phyloP scores from a whole-genome alignment of 2,797 vertebrate species.

The Valencia hispanica region DNA sequence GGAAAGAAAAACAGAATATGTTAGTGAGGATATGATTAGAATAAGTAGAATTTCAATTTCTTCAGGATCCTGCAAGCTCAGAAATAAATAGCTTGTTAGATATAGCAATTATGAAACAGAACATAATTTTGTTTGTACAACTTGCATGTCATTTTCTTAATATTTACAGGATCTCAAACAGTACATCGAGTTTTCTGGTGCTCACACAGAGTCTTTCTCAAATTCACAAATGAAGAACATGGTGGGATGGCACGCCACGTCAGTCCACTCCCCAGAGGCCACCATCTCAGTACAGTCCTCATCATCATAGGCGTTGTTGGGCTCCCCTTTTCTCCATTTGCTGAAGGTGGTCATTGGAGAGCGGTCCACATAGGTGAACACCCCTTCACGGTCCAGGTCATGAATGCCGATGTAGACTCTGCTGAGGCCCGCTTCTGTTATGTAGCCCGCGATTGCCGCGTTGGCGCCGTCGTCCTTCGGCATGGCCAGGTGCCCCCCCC shows the following conservation, averaged over 20 bases:
- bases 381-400: constrained; percentile 91
- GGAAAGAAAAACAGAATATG: constrained; percentile 24
- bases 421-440: constrained; percentile 89
- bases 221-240: constrained; percentile 99
- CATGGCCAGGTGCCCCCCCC: constrained; percentile 95
- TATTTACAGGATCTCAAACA: constrained; percentile 44
- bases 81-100: constrained; percentile 53
- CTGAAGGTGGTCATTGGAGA: constrained; percentile 95
- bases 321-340: constrained; percentile 93
- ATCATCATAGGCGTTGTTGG: constrained; percentile 93
- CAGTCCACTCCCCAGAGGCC: constrained; percentile 94
- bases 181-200: background rate
- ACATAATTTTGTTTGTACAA: constrained; percentile 34
- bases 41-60: constrained; percentile 7
- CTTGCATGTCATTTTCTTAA: constrained; percentile 31
- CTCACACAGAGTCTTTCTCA: constrained; percentile 88
- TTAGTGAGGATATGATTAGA: constrained; percentile 19
- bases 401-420: constrained; percentile 95
- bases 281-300: constrained; percentile 98
- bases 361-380: constrained; percentile 90
- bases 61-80: constrained; percentile 6
- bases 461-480: constrained; percentile 93
- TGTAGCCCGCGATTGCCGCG: constrained; percentile 87
- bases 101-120: too few relatives aligned
- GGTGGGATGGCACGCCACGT: constrained; percentile 91